phyloP scores from a whole-genome alignment of 2,113 vertebrate genomes.

The Pluvialis apricaria region DNA sequence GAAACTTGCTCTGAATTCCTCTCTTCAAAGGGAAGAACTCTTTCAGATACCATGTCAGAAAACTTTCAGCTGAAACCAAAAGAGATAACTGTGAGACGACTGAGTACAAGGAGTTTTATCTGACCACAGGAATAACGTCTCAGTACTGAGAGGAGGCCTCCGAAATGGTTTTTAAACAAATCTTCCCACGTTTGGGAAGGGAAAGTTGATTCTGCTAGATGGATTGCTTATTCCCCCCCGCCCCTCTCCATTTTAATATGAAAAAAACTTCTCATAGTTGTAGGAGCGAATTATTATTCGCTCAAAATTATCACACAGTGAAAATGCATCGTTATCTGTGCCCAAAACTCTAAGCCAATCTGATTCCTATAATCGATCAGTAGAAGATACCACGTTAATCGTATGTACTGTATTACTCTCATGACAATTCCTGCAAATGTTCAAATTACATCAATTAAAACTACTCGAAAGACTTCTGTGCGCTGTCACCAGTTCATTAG shows the following conservation, averaged over 20 bases:
- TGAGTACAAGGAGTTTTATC: background rate
- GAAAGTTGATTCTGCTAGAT: background rate
- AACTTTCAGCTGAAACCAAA: background rate
- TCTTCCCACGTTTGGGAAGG: background rate
- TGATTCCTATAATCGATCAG: background rate
- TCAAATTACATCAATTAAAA: background rate
- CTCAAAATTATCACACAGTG: background rate
- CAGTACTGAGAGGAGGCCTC: background rate
- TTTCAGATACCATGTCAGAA: conserved; percentile 20
- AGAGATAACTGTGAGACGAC: background rate
- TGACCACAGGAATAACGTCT: background rate
- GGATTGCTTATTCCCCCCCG: background rate
- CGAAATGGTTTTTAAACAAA: background rate
- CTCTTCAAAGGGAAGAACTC: conserved; percentile 32
- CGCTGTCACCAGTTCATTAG: fast-evolving
- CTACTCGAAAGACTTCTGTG: background rate
- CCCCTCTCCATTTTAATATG: background rate
- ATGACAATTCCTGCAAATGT: background rate
- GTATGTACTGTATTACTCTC: background rate
- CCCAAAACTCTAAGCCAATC: background rate
- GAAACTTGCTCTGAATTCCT: conserved; percentile 62
- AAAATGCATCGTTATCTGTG: background rate
- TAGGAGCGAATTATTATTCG: background rate
- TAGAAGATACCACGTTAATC: background rate
- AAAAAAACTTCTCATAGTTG: background rate